Evolutionary conservation across 2,888 invertebrate species (phyloP).

Genomic region (Dynastes hyllus): DNA sequence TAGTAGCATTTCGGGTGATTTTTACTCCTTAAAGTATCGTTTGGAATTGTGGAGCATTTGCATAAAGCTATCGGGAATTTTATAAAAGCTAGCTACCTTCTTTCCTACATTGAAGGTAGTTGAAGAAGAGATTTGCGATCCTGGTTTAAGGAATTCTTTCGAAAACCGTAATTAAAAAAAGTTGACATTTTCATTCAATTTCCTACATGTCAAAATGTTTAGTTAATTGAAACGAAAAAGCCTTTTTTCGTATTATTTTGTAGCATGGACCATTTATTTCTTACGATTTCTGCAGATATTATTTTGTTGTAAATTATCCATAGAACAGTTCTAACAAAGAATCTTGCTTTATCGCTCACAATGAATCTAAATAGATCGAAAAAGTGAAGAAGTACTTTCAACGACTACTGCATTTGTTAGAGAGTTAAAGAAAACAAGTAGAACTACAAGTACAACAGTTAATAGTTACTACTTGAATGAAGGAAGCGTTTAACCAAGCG

Average conservation of each 20-base stretch:
- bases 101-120: not conserved
- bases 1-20: not conserved
- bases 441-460: conserved; percentile 17
- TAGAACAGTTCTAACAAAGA: not conserved
- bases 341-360: not conserved
- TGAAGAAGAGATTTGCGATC: no score
- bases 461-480: conserved; percentile 37
- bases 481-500: conserved; percentile 59
- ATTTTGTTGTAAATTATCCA: not conserved
- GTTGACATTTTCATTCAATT: no score
- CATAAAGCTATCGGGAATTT: not conserved
- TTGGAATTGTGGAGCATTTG: not conserved
- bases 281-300: no score
- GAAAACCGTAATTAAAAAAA: no score
- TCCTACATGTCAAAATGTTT: no score
- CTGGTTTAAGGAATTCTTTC: no score
- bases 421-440: conserved; percentile 27
- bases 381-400: conserved; percentile 4
- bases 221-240: no score
- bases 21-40: not conserved
- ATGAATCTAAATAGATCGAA: not conserved
- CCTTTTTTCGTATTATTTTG: no score
- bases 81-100: not conserved
- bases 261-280: no score
- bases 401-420: conserved; percentile 2